phyloP scores from a whole-genome alignment of 2,888 invertebrate species.

The Argyresthia goedartella region DNA sequence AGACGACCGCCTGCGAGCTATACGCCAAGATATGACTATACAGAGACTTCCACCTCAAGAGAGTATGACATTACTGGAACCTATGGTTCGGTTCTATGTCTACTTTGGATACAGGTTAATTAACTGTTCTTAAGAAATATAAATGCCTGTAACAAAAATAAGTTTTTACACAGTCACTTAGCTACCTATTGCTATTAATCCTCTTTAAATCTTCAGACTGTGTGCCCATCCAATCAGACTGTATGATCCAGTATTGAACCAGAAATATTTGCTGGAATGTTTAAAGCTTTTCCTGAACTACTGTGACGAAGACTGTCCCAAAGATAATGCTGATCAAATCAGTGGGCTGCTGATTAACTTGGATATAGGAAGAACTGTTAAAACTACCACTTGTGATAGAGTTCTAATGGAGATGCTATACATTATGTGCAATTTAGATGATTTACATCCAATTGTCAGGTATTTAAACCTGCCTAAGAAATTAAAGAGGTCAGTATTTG shows the following conservation, averaged over 20 bases:
- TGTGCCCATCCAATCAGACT: constrained; percentile 65
- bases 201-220: constrained; percentile 56
- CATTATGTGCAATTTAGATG: constrained; percentile 75
- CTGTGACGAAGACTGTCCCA: constrained; percentile 48
- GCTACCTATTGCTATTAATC: not conserved
- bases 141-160: too few relatives aligned
- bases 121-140: not conserved
- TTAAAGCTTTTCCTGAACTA: constrained; percentile 74
- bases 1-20: constrained; percentile 79
- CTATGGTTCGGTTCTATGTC: constrained; percentile 80
- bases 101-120: constrained; percentile 78
- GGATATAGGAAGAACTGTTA: constrained; percentile 12
- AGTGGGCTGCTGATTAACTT: constrained; percentile 11
- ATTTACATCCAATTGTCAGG: constrained; percentile 66
- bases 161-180: too few relatives aligned
- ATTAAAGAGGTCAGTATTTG: constrained; percentile 49
- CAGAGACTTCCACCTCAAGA: constrained; percentile 71
- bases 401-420: constrained; percentile 77
- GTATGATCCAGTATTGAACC: constrained; percentile 79
- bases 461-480: constrained; percentile 48
- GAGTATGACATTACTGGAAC: constrained; percentile 75
- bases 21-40: constrained; percentile 84
- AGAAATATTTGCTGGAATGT: constrained; percentile 78
- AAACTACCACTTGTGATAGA: constrained; percentile 37
- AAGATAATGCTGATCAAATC: constrained; percentile 7